These are phyloP conservation scores for Sebastes trivittatus DNA, from an alignment of 2,797 vertebrate genomes.

Conservation along the genomic window DNA sequence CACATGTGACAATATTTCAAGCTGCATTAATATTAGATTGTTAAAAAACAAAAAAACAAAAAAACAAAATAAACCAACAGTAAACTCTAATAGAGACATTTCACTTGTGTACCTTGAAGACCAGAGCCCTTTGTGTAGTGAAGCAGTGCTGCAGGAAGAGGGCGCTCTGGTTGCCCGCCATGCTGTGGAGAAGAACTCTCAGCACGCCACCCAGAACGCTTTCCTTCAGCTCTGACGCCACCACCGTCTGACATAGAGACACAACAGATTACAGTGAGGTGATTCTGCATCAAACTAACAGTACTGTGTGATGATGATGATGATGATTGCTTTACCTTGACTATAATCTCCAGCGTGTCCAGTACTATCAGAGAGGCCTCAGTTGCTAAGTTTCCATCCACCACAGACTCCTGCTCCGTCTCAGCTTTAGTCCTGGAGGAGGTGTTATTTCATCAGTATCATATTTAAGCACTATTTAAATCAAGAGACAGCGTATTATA, in stretches of 20 bases:
- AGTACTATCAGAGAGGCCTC: conserved; percentile 90
- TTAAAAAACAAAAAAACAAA: not conserved
- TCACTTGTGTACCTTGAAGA: conserved; percentile 82
- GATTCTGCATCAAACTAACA: not conserved
- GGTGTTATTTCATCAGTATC: not conserved
- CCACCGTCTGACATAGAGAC: conserved; percentile 69
- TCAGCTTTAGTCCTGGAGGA: conserved; percentile 87
- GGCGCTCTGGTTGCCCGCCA: conserved; percentile 91
- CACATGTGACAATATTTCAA: not conserved
- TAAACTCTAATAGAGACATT: not conserved
- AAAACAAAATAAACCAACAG: conserved; percentile 9
- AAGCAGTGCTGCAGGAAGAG: conserved; percentile 93
- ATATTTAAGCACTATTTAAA: not conserved
- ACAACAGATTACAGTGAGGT: not conserved
- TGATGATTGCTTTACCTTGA: conserved; percentile 83
- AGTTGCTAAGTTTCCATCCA: conserved; percentile 91
- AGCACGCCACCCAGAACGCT: conserved; percentile 89
- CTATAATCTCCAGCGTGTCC: conserved; percentile 91
- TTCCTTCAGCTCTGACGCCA: conserved; percentile 91
- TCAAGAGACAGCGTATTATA: not conserved
- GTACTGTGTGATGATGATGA: not conserved
- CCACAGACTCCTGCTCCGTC: conserved; percentile 90
- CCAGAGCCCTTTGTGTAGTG: conserved; percentile 90
- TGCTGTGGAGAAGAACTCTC: conserved; percentile 89
- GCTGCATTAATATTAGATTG: not conserved